Percentiles rank a stretch among this genome's conserved stretches.
Evolutionary conservation across 2,888 invertebrate genomes (phyloP).

Genomic region (Synergus gifuensis): DNA sequence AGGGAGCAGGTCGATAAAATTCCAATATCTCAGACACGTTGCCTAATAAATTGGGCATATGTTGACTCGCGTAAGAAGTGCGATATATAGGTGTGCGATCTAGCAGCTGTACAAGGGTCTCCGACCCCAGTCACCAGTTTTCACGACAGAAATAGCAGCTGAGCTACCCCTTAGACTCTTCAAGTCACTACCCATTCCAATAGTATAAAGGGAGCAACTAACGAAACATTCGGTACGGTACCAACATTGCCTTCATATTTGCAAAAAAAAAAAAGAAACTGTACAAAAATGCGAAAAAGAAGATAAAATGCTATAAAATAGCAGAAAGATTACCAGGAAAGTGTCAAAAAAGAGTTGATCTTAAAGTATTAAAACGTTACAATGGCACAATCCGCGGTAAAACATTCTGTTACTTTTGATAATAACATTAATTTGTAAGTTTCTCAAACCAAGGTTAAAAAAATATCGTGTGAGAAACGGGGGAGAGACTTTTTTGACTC

Average conservation of each 20-base stretch:
- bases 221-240: slow-evolving; percentile 3
- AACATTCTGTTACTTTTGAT: too few species aligned
- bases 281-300: background rate
- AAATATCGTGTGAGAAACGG: too few species aligned
- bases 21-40: slow-evolving; percentile 43
- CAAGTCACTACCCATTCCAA: slow-evolving; percentile 32
- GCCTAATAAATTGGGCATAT: slow-evolving; percentile 50
- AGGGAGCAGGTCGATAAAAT: slow-evolving; percentile 15
- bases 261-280: slow-evolving; percentile 19
- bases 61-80: slow-evolving; percentile 44
- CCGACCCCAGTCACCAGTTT: slow-evolving; percentile 64
- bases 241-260: background rate
- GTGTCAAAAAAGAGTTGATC: background rate
- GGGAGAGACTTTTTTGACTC: too few species aligned
- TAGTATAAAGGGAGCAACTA: slow-evolving; percentile 33
- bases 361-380: too few species aligned
- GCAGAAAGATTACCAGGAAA: background rate
- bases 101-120: slow-evolving; percentile 69
- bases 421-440: too few species aligned
- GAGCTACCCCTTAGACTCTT: slow-evolving; percentile 55
- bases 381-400: too few species aligned
- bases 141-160: slow-evolving; percentile 65
- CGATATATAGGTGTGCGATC: slow-evolving; percentile 58
- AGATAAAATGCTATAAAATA: background rate
- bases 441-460: too few species aligned